Base-by-base conservation (phyloP, 2,113 vertebrate species). In the Callionymus lyra region DNA sequence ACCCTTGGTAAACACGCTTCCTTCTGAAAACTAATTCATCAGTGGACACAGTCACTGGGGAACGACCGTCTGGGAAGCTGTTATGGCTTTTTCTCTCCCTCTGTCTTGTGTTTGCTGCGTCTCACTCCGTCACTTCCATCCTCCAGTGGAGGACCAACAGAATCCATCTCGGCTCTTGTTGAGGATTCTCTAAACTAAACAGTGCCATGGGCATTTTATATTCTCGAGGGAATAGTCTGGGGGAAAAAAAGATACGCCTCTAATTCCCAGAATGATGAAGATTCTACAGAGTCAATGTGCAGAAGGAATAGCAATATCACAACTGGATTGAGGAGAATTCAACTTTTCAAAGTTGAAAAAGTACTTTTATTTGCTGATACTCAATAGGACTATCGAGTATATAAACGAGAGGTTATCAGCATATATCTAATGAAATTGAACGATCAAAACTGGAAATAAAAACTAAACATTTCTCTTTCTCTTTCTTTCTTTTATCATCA, bases 171-270 rank as follows among this genome's bases (percentile, higher is more conserved):
- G 65, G 58, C 65, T 72, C 65, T 77, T 72, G 74, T 58, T 65
- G 63, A 68, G 75, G 57, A 56, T 70, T 74, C 69, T 72, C 62
- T 35, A 68, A 68, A 65, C 66, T 79, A 82, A 80, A 70, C 65
- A 76, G 70, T 82, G 74, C 63, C 78, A 68, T 41, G 43, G 81
- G 68, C 63, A 72, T 81, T 56, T 74, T 73, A 75, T 79, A 63
- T 54, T 45, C 72, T 71, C 74, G 12, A 50, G 74, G 68, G 70
- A 38, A 51, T 56, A 37, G 44, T 44, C 70, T 71, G 59, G 53
- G 59, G 53, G 63, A 65, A 50, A 42, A 44, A 56, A 55, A 68
- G 51, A 46, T 17, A 48, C 16, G 67, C 8, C 50, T 56, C 61
- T 51, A 57, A 55, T 53, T 65, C 55, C 56, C 65, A 58, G 16